A percentile compares a stretch with the other conserved stretches of the same genome.
phyloP scores from a whole-genome alignment of 30 jellyfish, hydroid and myxozoan genomes.

The Sanderia malayensis region DNA sequence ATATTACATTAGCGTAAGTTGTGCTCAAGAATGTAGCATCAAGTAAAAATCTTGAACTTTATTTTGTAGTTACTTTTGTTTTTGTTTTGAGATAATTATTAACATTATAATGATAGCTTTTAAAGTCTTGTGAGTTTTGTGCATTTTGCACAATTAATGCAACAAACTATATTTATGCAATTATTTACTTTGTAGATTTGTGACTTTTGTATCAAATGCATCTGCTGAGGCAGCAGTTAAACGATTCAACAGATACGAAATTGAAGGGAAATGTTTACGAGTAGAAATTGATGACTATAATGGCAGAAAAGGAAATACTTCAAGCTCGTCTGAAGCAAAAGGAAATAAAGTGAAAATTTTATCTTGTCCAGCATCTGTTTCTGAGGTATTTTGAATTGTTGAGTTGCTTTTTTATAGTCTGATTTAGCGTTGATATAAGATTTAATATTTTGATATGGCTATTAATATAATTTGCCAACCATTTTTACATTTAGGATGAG shows the following conservation, averaged over 20 bases:
- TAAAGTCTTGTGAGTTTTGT: no score
- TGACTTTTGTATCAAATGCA: slow-evolving; percentile 6
- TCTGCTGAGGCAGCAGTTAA: slow-evolving; percentile 38
- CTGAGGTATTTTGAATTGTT: no score
- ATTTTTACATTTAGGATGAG: slow-evolving; percentile 55
- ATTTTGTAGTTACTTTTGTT: no score
- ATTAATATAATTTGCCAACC: neutral
- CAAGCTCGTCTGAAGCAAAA: slow-evolving; percentile 4
- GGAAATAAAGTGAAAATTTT: slow-evolving; percentile 17
- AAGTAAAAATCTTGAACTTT: no score
- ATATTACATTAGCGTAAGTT: slow-evolving; percentile 59
- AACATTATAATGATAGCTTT: no score
- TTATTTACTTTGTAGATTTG: slow-evolving; percentile 22
- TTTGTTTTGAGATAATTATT: no score
- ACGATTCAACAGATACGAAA: slow-evolving; percentile 13
- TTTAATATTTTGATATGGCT: no score
- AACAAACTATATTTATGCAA: neutral
- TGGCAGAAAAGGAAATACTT: neutral
- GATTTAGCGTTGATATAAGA: no score
- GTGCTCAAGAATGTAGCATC: neutral
- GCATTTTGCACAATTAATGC: no score
- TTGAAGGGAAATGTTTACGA: slow-evolving; percentile 30
- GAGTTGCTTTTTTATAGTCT: no score
- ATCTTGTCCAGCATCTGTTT: neutral
- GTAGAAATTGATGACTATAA: slow-evolving; percentile 9